Evolutionary conservation across 2,113 vertebrate species (phyloP).

Genomic region (Psophia crepitans): DNA sequence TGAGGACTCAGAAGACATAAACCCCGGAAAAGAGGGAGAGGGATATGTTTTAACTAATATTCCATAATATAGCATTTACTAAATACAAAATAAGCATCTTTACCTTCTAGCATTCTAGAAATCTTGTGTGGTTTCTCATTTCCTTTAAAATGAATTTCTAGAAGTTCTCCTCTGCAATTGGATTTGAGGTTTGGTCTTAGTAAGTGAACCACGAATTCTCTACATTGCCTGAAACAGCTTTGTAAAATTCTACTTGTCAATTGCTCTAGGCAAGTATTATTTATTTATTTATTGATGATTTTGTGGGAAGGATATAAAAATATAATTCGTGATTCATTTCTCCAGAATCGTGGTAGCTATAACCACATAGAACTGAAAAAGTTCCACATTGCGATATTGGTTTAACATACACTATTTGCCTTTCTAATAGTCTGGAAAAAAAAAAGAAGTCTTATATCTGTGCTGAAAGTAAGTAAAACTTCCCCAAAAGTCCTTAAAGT

Average conservation of each 20-base stretch:
- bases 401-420: background rate
- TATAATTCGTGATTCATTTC: background rate
- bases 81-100: background rate
- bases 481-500: background rate
- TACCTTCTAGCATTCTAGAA: background rate
- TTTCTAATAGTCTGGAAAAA: background rate
- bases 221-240: background rate
- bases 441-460: background rate
- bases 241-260: background rate
- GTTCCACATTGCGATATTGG: background rate
- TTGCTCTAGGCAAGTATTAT: background rate
- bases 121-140: background rate
- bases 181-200: background rate
- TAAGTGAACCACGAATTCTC: background rate
- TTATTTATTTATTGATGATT: background rate
- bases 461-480: background rate
- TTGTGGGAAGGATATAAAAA: background rate
- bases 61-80: background rate
- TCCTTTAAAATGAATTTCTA: background rate
- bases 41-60: background rate
- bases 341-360: background rate
- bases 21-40: accelerated
- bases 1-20: background rate
- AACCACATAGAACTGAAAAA: background rate
- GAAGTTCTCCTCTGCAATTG: background rate